Percentiles rank a stretch among this genome's conserved stretches.
These are phyloP conservation scores for Habropoda laboriosa DNA, from an alignment of 1,140 invertebrate genomes.

Conservation along the genomic window DNA sequence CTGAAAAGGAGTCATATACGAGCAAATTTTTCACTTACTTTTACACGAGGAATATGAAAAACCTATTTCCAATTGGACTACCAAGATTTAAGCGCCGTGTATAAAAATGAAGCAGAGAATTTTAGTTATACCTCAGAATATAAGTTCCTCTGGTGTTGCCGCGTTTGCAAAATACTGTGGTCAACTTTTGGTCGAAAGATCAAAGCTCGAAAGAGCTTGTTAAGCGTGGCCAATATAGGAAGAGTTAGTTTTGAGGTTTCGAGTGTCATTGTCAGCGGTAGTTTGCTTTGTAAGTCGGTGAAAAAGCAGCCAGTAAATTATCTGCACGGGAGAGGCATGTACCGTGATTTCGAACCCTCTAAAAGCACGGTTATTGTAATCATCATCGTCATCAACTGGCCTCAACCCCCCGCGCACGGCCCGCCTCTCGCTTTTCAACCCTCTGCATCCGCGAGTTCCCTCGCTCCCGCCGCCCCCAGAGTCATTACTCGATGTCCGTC, in stretches of 20 bases:
- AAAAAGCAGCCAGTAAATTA: constrained; percentile 42
- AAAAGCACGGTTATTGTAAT: constrained; percentile 78
- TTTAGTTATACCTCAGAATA: too few relatives aligned
- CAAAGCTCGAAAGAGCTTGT: neutral
- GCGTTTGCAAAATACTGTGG: neutral
- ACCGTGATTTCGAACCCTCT: constrained; percentile 69
- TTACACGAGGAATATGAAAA: too few relatives aligned
- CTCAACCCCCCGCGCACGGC: constrained; percentile 33
- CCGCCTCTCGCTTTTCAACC: constrained; percentile 56
- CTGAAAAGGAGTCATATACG: too few relatives aligned
- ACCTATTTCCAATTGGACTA: too few relatives aligned
- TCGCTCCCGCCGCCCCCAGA: constrained; percentile 76
- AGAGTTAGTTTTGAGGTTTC: constrained; percentile 31
- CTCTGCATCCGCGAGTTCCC: constrained; percentile 69
- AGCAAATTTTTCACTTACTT: too few relatives aligned
- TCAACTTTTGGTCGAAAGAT: neutral
- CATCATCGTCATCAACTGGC: constrained; percentile 73
- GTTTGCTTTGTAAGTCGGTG: constrained; percentile 33
- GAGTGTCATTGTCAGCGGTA: constrained; percentile 24
- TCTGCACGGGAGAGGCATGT: constrained; percentile 31
- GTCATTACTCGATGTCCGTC: constrained; percentile 82
- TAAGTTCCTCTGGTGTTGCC: too few relatives aligned
- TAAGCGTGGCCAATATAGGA: constrained; percentile 10
- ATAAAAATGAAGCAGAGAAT: too few relatives aligned
- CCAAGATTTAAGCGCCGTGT: too few relatives aligned